phyloP scores from a whole-genome alignment of 2,888 invertebrate genomes.

The Argyresthia albistria region DNA sequence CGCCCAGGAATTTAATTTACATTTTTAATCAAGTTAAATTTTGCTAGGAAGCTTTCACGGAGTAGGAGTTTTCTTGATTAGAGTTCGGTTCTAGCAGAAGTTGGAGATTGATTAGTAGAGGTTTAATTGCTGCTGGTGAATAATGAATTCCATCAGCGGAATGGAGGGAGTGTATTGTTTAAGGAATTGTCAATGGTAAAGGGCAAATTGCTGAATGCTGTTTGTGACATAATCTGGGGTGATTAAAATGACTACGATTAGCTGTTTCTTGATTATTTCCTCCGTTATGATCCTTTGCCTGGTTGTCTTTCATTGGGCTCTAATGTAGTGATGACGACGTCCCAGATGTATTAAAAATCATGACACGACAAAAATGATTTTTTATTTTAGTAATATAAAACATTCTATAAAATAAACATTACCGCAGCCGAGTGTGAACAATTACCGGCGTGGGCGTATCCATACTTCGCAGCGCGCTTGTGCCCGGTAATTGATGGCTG shows the following conservation, averaged over 20 bases:
- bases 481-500: conserved; percentile 46
- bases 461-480: conserved; percentile 24
- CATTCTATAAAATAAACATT: too few species aligned
- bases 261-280: too few species aligned
- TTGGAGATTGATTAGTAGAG: conserved; percentile 72
- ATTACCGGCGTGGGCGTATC: conserved; percentile 20
- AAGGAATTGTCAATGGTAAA: conserved; percentile 41
- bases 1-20: conserved; percentile 72
- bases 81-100: conserved; percentile 68
- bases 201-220: conserved; percentile 24
- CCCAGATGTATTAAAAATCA: too few species aligned
- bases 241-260: too few species aligned
- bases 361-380: too few species aligned
- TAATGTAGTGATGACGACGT: too few species aligned
- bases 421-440: too few species aligned
- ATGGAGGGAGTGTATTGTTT: conserved; percentile 23
- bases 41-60: conserved; percentile 72
- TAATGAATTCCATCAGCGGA: conserved; percentile 68
- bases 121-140: conserved; percentile 69
- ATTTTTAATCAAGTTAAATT: conserved; percentile 74
- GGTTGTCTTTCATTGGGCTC: too few species aligned
- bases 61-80: conserved; percentile 72
- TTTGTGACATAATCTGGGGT: too few species aligned
- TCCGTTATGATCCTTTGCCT: too few species aligned
- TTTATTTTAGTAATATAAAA: too few species aligned